phyloP scores from a whole-genome alignment of 2,888 invertebrate species.

The Drosophila mercatorum region DNA sequence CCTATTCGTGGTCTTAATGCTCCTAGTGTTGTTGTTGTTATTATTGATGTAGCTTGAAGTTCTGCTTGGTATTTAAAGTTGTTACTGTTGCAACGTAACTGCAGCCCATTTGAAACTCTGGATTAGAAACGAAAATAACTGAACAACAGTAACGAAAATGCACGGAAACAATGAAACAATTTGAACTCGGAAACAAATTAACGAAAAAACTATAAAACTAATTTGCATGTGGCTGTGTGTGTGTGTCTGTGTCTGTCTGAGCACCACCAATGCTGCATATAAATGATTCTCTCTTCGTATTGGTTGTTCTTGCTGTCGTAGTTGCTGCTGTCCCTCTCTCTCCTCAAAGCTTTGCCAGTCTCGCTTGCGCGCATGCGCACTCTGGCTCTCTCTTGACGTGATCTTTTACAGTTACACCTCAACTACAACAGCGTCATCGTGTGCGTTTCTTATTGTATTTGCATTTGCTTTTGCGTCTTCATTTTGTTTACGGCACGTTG shows the following conservation, averaged over 20 bases:
- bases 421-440: slow-evolving; percentile 6
- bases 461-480: neutral
- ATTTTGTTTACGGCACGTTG: neutral
- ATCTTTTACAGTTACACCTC: neutral
- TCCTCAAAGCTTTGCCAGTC: neutral
- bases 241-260: neutral
- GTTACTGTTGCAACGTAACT: slow-evolving; percentile 15
- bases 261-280: slow-evolving; percentile 27
- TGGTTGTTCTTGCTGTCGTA: neutral
- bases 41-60: neutral
- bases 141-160: slow-evolving; percentile 35
- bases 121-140: slow-evolving; percentile 31
- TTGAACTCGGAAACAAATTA: slow-evolving; percentile 43
- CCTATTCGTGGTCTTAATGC: slow-evolving; percentile 1
- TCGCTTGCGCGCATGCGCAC: slow-evolving; percentile 2
- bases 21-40: slow-evolving; percentile 1
- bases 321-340: slow-evolving; percentile 5
- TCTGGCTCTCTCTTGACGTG: neutral
- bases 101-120: slow-evolving; percentile 39
- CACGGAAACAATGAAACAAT: slow-evolving; percentile 47
- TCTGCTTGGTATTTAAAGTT: slow-evolving; percentile 2
- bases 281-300: neutral
- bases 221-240: neutral
- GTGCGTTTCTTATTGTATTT: neutral
- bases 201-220: slow-evolving; percentile 26